Evolutionary conservation across 2,888 invertebrate species (phyloP).

Genomic region (Sussaba pulchella): DNA sequence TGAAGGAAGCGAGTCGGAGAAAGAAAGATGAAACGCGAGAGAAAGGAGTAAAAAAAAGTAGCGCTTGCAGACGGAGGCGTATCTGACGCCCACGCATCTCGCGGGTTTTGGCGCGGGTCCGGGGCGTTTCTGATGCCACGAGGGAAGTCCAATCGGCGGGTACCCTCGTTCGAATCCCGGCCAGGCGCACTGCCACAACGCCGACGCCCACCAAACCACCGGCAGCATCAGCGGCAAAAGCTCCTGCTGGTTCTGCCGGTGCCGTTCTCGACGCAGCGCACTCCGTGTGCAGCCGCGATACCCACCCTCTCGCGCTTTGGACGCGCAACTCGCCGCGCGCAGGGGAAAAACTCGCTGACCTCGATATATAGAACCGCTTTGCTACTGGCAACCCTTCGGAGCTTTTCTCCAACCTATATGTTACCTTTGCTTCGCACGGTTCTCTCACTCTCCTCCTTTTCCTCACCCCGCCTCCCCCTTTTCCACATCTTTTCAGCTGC

Average conservation of each 20-base stretch:
- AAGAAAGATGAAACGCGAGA: slow-evolving; percentile 49
- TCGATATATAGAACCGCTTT: slow-evolving; percentile 74
- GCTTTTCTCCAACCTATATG: slow-evolving; percentile 51
- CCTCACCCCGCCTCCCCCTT: neutral
- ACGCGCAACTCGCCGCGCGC: slow-evolving; percentile 79
- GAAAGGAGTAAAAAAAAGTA: slow-evolving; percentile 67
- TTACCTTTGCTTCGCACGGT: slow-evolving; percentile 59
- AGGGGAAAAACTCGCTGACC: slow-evolving; percentile 83
- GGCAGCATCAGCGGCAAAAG: slow-evolving; percentile 7
- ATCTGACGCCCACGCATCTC: slow-evolving; percentile 82
- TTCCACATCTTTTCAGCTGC: neutral
- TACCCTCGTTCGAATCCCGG: slow-evolving; percentile 68
- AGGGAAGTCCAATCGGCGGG: slow-evolving; percentile 81
- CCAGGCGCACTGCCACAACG: slow-evolving; percentile 72
- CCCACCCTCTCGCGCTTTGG: slow-evolving; percentile 39
- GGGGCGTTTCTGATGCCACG: slow-evolving; percentile 82
- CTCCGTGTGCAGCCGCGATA: slow-evolving; percentile 62
- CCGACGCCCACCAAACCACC: slow-evolving; percentile 81
- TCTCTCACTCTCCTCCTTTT: slow-evolving; percentile 33
- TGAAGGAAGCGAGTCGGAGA: slow-evolving; percentile 38
- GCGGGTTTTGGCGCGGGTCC: slow-evolving; percentile 80
- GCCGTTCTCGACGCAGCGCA: slow-evolving; percentile 67
- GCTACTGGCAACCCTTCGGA: slow-evolving; percentile 17
- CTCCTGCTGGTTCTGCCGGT: neutral
- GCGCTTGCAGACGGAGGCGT: slow-evolving; percentile 77